Base-by-base conservation (phyloP, 2,797 vertebrate species). In the Pseudotriccus pelzelni region DNA sequence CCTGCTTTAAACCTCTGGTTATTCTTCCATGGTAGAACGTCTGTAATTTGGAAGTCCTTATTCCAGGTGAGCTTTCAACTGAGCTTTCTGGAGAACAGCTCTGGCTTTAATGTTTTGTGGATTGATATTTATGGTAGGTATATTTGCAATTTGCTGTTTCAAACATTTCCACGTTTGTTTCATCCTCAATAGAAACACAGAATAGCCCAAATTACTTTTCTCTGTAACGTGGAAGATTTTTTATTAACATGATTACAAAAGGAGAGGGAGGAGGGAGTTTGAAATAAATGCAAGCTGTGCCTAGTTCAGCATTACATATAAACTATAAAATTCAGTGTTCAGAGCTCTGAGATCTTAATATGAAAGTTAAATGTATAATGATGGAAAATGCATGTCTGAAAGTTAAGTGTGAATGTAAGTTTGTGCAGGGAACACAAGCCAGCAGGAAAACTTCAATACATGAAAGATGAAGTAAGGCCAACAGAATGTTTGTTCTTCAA, bases 391-490 rank as follows among this genome's bases (percentile, higher is more conserved):
- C 44, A 12, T 47, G 7, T 37, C 60, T 80, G 56, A 70, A 80
- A 80, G 56, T 77, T 23, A 41, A 15, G 8, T 82, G 49, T 67
- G 72, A 77, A 21, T 62, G 6, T 32, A n/a, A 43, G 25, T 59
- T 79, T 91, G 27, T 93, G 78, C 56, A 91, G 60, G 39, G 74
- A 37, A 7, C n/a, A 77, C 7, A 60, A 70, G n/a, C 55, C 79
- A 89, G 20, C 76, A 67, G 56, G 32, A 83, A 70, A 85, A 56
- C 49, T 50, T 55, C 30, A 83, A 63, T 85, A 44, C 18, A 19
- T 9, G 22, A 56, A 84, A 49, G n/a, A 37, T 47, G 56, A 94
- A 89, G 25, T 52, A 62, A 84, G 21, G 30, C 23, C 46, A 94
- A 53, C 30, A 22, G 20, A 16, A 5, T 36, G 25, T 56, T 86